Percentiles rank a stretch among this genome's conserved stretches.
phyloP scores from a whole-genome alignment of 2,888 invertebrate species.

The Hirudinaria manillensis region DNA sequence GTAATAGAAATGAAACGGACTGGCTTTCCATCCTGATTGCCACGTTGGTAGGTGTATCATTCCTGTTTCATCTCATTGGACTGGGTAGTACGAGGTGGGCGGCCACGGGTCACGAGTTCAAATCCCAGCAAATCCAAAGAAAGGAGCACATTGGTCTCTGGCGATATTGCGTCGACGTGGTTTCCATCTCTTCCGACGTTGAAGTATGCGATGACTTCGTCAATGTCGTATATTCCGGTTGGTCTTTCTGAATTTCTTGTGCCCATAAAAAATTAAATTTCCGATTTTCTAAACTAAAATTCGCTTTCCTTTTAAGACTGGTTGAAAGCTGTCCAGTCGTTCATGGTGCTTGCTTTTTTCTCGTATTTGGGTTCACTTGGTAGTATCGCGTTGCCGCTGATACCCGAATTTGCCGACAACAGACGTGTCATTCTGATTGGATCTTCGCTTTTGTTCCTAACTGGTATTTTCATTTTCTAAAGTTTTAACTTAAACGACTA shows the following conservation, averaged over 20 bases:
- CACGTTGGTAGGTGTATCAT: constrained; percentile 31
- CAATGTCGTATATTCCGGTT: constrained; percentile 39
- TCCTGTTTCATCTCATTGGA: constrained; percentile 39
- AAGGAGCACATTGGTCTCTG: constrained; percentile 39
- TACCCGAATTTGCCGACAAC: constrained; percentile 34
- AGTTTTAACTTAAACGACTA: neutral
- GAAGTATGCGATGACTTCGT: constrained; percentile 38
- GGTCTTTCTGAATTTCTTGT: constrained; percentile 6
- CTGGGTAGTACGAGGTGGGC: constrained; percentile 40
- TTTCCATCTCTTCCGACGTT: constrained; percentile 23
- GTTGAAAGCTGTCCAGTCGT: constrained; percentile 39
- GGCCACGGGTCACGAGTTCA: constrained; percentile 23
- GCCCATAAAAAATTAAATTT: neutral
- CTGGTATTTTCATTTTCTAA: constrained; percentile 36
- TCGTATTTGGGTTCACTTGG: constrained; percentile 35
- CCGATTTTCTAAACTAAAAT: neutral
- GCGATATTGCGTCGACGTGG: constrained; percentile 38
- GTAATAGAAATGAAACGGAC: neutral
- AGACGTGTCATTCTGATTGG: constrained; percentile 25
- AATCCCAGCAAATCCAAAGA: constrained; percentile 19
- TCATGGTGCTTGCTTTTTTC: constrained; percentile 38
- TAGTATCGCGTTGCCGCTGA: constrained; percentile 32
- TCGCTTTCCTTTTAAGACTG: constrained; percentile 36
- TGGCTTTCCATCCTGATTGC: constrained; percentile 18
- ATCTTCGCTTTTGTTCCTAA: constrained; percentile 28